Base-by-base conservation (phyloP, 2,888 invertebrate species). In the Scaptomyza polygonia region DNA sequence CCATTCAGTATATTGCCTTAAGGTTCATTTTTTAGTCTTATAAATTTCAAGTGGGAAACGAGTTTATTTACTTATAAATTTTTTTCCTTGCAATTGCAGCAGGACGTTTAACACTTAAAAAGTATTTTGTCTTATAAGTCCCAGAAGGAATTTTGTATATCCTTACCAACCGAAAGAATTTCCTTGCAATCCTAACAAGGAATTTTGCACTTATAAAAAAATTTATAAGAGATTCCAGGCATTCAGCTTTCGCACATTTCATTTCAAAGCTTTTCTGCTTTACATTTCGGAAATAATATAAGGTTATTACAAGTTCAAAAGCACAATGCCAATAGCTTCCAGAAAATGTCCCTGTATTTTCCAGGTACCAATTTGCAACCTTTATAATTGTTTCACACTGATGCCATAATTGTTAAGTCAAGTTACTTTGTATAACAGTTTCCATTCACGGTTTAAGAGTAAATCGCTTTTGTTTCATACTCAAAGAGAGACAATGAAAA, bases 361-460 rank as follows among this genome's bases (percentile, higher is more conserved):
- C n/a, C n/a, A n/a, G n/a, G n/a, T n/a, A n/a, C n/a, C n/a, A n/a
- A n/a, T n/a, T n/a, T n/a, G n/a, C n/a, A n/a, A 14, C 14, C n/a
- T 1, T 8, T 53, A 30, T 45, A n/a, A n/a, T n/a, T n/a, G n/a
- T 21, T 21, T 2, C 5, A 0, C 7, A 12, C 44, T 40, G 5
- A 8, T 7, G 44, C 58, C 16, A 76, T 76, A 72, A 72, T 36
- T 16, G 5, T 0, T 3, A 2, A 1, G 47, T 0, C 4, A 9
- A 5, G 0, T 9, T 3, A 8, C 8, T 44, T 32, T n/a, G 66
- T 72, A 73, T 71, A 76, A 76, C 72, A 73, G 45, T 18, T 44
- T 30, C 2, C 0, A 36, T 7, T 6, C 5, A n/a, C 12, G 16
- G n/a, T 18, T 45, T 43, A 72, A 54, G 54, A 54, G 65, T 0